Conservation (phyloP, 2,113 vertebrate genomes). For the Sarotherodon lohbergeri region DNA sequence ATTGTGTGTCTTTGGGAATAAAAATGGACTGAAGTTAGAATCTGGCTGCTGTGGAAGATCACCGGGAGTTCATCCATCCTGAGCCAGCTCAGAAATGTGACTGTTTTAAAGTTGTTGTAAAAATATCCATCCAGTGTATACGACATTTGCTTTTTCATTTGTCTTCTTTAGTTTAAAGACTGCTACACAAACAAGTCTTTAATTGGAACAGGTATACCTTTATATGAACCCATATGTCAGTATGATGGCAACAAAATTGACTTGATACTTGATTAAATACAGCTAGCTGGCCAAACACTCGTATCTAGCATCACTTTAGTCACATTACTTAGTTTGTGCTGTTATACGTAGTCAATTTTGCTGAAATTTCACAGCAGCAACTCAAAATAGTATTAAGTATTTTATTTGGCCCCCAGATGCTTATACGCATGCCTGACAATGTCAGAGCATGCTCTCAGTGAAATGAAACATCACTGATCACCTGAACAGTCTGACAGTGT, state of each 20-base stretch:
- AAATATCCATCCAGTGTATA: not conserved
- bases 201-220: not conserved
- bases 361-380: no score
- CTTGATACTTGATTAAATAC: not conserved
- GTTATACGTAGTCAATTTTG: no score
- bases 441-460: no score
- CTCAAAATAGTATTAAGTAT: no score
- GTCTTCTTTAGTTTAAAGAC: not conserved
- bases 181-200: not conserved
- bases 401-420: no score
- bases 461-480: no score
- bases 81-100: not conserved
- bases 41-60: not conserved
- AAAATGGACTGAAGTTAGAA: not conserved
- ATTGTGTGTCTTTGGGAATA: conserved; percentile 12
- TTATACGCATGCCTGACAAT: no score
- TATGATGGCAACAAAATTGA: not conserved
- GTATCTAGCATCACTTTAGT: not conserved
- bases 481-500: no score
- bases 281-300: not conserved
- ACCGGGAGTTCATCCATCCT: not conserved
- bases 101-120: not conserved
- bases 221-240: not conserved
- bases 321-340: no score
- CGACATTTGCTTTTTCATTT: not conserved